Evolutionary conservation across 2,888 invertebrate genomes (phyloP).

Genomic region (Sarcophaga subvicina): DNA sequence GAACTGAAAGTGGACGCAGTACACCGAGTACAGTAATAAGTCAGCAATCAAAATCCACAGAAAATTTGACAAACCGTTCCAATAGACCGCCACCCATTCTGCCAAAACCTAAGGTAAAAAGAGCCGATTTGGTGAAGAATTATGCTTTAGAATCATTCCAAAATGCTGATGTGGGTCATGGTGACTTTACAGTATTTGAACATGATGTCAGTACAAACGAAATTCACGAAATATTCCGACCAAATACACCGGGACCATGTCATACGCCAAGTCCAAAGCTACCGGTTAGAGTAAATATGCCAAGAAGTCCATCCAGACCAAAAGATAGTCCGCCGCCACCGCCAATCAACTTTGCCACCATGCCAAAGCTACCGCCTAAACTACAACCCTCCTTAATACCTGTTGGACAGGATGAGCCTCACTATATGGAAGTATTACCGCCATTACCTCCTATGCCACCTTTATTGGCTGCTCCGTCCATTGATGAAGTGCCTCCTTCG

Average conservation of each 20-base stretch:
- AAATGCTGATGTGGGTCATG: constrained; percentile 79
- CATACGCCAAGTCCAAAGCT: constrained; percentile 69
- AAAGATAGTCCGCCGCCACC: constrained; percentile 81
- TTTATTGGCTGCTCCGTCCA: constrained; percentile 60
- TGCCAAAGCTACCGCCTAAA: constrained; percentile 75
- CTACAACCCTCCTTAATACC: constrained; percentile 49
- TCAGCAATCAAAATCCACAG: constrained; percentile 75
- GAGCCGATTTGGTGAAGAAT: constrained; percentile 79
- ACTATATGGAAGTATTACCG: constrained; percentile 79
- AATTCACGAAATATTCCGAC: constrained; percentile 76
- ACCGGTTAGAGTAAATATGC: constrained; percentile 73
- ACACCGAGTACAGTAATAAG: constrained; percentile 73
- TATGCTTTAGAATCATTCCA: constrained; percentile 80
- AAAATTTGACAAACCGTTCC: constrained; percentile 71
- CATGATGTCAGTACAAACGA: constrained; percentile 80
- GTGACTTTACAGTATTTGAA: constrained; percentile 81
- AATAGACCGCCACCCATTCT: constrained; percentile 75
- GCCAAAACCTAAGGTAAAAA: constrained; percentile 80
- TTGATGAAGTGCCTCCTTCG: constrained; percentile 73
- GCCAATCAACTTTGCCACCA: constrained; percentile 79
- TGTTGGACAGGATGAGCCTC: constrained; percentile 71
- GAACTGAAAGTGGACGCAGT: constrained; percentile 72
- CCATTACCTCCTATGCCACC: constrained; percentile 70
- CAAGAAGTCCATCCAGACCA: constrained; percentile 75
- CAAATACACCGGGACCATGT: constrained; percentile 62